Evolutionary conservation across 2,113 vertebrate genomes (phyloP), one percentile per base, ranked within the genome.

Genomic region (Talpa occidentalis): DNA sequence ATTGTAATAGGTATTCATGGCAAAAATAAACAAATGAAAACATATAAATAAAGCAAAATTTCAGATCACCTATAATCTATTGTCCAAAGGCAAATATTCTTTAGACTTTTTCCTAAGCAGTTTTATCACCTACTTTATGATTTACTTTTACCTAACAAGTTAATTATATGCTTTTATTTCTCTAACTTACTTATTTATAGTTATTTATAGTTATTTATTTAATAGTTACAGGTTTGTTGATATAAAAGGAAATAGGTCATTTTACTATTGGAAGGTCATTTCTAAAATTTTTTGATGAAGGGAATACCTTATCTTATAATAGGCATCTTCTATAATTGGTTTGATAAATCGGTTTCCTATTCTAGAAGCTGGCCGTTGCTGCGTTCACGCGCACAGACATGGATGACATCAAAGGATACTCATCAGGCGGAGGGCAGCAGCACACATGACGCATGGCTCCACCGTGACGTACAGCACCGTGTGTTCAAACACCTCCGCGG

Each of bases 401-500:
- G 4, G 32, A 3, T 44, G 4, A 24, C 78, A 60, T 0, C 30
- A 76, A 98, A 99, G 99, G 99, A 99, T 99, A 99, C 99, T 98
- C 97, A 99, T 97, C 26, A 99, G 94, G 24, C 99, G 99, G 30
- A 99, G 91, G 0, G 99, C 99, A 5, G 99, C 99, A 0, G 99
- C 99, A 64, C 99, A 99, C 99, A 99, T 99, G 95, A 99, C 98
- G 85, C 99, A 99, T 0, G 99, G 99, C 97, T 99, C 99, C 95
- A 99, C 99, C 0, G 99, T 99, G 56, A 99, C 99, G 0, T 99
- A 99, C 44, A 99, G 66, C 0, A 98, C 98, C 0, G 98, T 98
- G 5, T 76, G 94, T 32, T 97, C 70, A 72, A 99, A 99, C 62
- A 99, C 99, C 3, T 98, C 95, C 1, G 93, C 95, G 0, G 98